phyloP scores from a whole-genome alignment of 2,797 vertebrate species.

The Nyctalus aviator region DNA sequence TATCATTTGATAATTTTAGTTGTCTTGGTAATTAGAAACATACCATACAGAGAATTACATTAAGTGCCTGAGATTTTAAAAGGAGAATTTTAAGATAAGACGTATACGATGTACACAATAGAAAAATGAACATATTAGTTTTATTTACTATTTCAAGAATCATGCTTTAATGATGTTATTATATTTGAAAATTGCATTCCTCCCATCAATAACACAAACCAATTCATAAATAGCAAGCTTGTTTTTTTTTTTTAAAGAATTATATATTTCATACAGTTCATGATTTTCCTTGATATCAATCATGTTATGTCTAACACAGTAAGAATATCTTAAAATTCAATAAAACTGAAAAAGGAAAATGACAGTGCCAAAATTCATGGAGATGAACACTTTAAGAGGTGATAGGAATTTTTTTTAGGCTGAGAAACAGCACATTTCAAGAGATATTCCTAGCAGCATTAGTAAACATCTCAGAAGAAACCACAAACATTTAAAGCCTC shows the following conservation, averaged over 20 bases:
- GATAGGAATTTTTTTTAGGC: not conserved
- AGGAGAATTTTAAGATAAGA: slow-evolving; percentile 53
- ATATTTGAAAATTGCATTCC: slow-evolving; percentile 44
- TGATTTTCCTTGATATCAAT: slow-evolving; percentile 45
- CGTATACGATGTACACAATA: not conserved
- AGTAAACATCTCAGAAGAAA: slow-evolving; percentile 16
- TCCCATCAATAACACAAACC: slow-evolving; percentile 28
- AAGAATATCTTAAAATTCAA: slow-evolving; percentile 63
- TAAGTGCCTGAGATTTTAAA: slow-evolving; percentile 53
- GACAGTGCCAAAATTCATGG: slow-evolving; percentile 26
- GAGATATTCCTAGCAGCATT: slow-evolving; percentile 33
- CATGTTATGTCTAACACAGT: slow-evolving; percentile 17
- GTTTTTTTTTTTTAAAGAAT: slow-evolving; percentile 57
- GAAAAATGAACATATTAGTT: slow-evolving; percentile 51
- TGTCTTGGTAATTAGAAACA: slow-evolving; percentile 59
- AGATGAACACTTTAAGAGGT: slow-evolving; percentile 27
- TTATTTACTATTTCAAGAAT: slow-evolving; percentile 58
- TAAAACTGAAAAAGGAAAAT: slow-evolving; percentile 58
- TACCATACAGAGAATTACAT: slow-evolving; percentile 37
- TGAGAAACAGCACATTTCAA: slow-evolving; percentile 54
- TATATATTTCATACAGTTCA: slow-evolving; percentile 46
- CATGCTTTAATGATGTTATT: slow-evolving; percentile 39
- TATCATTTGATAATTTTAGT: slow-evolving; percentile 37
- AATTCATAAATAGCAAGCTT: slow-evolving; percentile 49
- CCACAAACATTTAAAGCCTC: slow-evolving; percentile 47